Conservation (phyloP, 2,888 invertebrate genomes). For the Alviniconcha strummeri region DNA sequence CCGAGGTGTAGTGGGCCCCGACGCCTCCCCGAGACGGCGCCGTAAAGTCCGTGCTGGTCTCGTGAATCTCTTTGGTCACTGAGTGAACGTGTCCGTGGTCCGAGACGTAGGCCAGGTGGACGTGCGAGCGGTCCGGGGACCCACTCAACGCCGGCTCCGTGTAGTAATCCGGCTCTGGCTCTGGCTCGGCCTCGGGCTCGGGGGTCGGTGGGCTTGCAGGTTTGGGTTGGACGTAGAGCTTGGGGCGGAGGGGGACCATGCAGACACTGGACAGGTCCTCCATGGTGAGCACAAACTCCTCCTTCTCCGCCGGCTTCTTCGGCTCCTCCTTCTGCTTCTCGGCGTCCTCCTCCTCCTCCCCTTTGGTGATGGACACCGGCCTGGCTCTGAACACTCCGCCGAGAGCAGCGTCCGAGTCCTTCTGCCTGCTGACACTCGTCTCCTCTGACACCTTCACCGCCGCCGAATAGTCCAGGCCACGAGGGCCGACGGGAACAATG, state of each 20-base stretch:
- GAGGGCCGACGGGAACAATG: constrained; percentile 42
- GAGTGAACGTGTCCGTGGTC: constrained; percentile 14
- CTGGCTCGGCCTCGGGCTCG: background rate
- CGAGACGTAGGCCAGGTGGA: constrained; percentile 18
- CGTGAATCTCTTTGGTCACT: background rate
- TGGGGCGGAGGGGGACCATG: constrained; percentile 35
- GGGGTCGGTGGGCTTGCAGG: background rate
- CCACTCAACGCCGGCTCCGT: background rate
- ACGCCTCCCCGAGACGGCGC: too few species aligned
- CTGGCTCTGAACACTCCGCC: constrained; percentile 30
- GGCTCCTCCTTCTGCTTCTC: background rate
- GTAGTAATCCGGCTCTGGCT: background rate
- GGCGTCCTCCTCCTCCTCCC: background rate
- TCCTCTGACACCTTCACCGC: constrained; percentile 46
- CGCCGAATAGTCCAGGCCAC: constrained; percentile 40
- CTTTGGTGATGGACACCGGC: constrained; percentile 28
- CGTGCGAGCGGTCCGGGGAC: constrained; percentile 8
- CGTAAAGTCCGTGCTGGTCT: too few species aligned
- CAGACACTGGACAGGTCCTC: constrained; percentile 53
- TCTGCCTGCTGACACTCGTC: background rate
- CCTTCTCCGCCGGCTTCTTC: constrained; percentile 43
- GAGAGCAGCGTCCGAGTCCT: background rate
- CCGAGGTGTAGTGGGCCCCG: background rate
- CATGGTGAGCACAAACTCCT: constrained; percentile 63
- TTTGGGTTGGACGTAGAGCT: background rate